A percentile compares a stretch with the other conserved stretches of the same genome.
Conservation (phyloP, 2,797 vertebrate genomes). For the Alexandromys oeconomus region DNA sequence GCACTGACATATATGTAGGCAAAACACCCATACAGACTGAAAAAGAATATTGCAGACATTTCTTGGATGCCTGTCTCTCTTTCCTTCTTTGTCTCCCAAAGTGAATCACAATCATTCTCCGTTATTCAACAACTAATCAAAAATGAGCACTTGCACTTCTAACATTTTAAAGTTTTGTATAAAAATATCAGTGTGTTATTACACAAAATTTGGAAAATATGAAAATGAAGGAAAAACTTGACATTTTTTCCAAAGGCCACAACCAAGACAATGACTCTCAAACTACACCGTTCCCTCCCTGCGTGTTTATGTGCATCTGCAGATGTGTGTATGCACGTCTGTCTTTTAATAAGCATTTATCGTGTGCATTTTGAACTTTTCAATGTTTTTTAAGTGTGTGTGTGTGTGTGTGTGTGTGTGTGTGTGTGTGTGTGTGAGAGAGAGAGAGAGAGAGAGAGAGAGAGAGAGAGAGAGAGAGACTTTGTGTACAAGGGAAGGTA, state of each 20-base stretch:
- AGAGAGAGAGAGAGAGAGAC: too few relatives aligned
- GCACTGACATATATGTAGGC: background rate
- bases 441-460: too few relatives aligned
- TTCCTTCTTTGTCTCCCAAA: background rate
- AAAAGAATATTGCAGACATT: background rate
- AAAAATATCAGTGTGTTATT: background rate
- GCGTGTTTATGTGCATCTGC: background rate
- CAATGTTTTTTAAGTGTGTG: background rate
- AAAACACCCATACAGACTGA: background rate
- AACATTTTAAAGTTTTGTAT: background rate
- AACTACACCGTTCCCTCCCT: background rate
- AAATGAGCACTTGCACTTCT: background rate
- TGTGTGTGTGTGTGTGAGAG: background rate
- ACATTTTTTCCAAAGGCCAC: background rate
- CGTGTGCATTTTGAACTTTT: constrained; percentile 24
- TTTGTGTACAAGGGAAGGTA: background rate
- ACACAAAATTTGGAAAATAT: background rate
- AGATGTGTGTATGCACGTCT: rapidly evolving
- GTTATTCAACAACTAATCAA: constrained; percentile 28
- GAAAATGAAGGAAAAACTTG: constrained; percentile 17
- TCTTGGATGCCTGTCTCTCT: background rate
- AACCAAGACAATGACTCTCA: background rate
- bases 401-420: background rate
- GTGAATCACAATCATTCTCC: background rate
- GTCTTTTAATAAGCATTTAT: constrained; percentile 16